Evolutionary conservation across 2,888 invertebrate genomes (phyloP), one percentile per base, ranked within the genome.

Genomic region (Leptopilina syphax): DNA sequence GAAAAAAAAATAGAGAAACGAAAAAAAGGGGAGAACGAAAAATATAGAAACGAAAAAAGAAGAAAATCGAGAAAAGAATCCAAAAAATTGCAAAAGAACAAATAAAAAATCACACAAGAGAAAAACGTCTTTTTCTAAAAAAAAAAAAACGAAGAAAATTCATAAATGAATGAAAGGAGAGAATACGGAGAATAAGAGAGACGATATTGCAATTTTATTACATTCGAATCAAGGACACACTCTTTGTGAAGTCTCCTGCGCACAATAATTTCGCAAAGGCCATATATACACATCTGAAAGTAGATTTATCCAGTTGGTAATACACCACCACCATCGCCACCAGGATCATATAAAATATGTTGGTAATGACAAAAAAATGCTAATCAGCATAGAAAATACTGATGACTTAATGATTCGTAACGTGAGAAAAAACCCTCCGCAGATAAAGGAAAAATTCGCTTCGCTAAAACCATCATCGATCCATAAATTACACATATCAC

Each of bases 341-440:
- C 18, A 18, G 18, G 18, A 18, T 18, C 18, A 34, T 34, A 34
- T 34, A 73, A 34, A 57, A 54, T 27, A 34, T 60, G 57, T 34
- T 44, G 54, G 57, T 66, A 77, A 79, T 65, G 77, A 57, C 79
- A 76, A 70, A 78, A 76, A 82, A 79, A 80, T 78, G 77, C 76
- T 77, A 80, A 82, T 78, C 70, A 66, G 41, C 27, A 50, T 50
- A 50, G 9, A n/a, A 63, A 66, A 67, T 67, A 65, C 73, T 73
- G 73, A 73, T 73, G 73, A 73, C 73, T 73, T 73, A 73, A 73
- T 73, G 73, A 73, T n/a, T 57, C 73, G 13, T 66, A 77, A 81
- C 81, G 81, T 81, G 79, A 79, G 79, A 79, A 79, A 79, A 50
- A 50, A 3, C 12, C 18, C 34, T 34, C 27, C 54, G 3, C 10